Conservation (phyloP, 2,113 vertebrate species). For the Ahaetulla prasina region DNA sequence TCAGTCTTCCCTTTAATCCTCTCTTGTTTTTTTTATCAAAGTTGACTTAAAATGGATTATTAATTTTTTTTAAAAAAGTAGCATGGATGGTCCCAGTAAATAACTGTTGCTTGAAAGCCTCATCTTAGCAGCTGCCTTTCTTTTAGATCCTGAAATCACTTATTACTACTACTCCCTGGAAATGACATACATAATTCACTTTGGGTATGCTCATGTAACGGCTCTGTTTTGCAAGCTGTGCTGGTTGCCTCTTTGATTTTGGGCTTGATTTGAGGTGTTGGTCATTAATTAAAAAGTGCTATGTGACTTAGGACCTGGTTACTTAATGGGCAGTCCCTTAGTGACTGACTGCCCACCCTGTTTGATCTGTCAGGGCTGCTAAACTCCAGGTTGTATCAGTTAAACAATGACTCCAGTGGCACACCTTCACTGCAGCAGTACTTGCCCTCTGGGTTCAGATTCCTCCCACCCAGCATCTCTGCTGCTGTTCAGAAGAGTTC, state of each 20-base stretch:
- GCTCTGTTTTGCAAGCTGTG: neutral
- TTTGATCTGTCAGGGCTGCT: neutral
- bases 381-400: neutral
- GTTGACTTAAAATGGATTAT: conserved; percentile 1
- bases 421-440: neutral
- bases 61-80: conserved; percentile 29
- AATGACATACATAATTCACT: neutral
- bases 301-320: neutral
- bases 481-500: neutral
- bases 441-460: neutral
- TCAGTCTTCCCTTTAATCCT: neutral
- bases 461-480: neutral
- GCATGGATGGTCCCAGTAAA: conserved; percentile 14
- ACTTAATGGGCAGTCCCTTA: neutral
- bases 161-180: neutral
- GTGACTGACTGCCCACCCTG: neutral
- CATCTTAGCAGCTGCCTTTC: conserved; percentile 30
- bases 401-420: neutral
- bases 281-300: neutral
- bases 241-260: neutral
- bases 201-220: neutral
- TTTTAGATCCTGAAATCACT: conserved; percentile 39
- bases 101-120: conserved; percentile 36
- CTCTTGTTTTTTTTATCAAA: conserved; percentile 18
- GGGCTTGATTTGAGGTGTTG: neutral